Base-by-base conservation (phyloP, 2,888 invertebrate genomes). In the Frankliniella intonsa region DNA sequence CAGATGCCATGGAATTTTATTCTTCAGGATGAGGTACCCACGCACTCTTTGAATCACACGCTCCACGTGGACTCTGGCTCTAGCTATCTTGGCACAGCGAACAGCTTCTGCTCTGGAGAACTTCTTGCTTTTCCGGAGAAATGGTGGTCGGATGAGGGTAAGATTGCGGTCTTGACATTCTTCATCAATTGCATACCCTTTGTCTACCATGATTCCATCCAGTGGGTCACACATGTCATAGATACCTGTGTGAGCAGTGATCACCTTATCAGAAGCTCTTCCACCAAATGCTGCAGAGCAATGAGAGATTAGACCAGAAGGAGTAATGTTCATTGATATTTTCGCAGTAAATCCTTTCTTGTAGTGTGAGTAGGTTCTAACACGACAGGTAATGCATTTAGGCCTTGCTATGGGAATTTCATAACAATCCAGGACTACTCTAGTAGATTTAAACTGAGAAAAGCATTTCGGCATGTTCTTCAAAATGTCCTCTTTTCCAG, bases 31-130 rank as follows among this genome's bases (percentile, higher is more conserved):
- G 51, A 80, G 62, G 69, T 65, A 82, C 17, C 50, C 27, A 50
- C 80, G 80, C 12, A 82, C 49, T 17, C 81, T 69, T 76, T 82
- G 82, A 69, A 81, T 82, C 10, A 55, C 81, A 0, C 82, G n/a
- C 50, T 82, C 82, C 50, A 81, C 55, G 81, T 82, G 80, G 19
- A 81, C 81, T 82, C 82, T 50, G 14, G 82, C 82, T 50, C 81
- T 14, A 19, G 81, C 81, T 27, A 82, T 81, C 17, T 69, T 50
- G 0, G 65, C 65, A 65, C 65, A 65, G 1, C 8, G n/a, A 17
- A 65, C 65, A 65, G 65, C 65, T n/a, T 65, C 65, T 65, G 9
- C n/a, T n/a, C 65, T 1, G n/a, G 10, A 8, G 65, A 65, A 65
- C 9, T 65, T 17, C n/a, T n/a, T 65, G 9, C 8, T 65, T n/a